These are phyloP conservation scores for Enteromius viviparus DNA, from an alignment of 2,797 vertebrate genomes.

Conservation along the genomic window DNA sequence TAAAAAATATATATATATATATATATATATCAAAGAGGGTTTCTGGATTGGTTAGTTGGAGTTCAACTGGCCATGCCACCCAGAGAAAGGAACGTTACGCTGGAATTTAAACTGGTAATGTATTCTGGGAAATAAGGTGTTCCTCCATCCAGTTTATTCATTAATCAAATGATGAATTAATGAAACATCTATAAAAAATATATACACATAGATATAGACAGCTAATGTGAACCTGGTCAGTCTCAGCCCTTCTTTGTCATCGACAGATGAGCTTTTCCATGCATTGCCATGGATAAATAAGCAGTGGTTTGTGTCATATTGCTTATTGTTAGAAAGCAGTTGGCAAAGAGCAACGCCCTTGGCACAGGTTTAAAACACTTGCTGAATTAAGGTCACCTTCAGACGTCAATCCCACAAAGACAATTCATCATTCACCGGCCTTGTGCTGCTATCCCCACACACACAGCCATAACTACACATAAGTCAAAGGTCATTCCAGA, in stretches of 20 bases:
- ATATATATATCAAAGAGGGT: too few relatives aligned
- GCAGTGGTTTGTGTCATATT: neutral
- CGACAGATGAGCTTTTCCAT: neutral
- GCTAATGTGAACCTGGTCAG: neutral
- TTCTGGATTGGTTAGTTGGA: neutral
- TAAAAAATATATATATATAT: too few relatives aligned
- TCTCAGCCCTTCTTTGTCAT: constrained; percentile 10
- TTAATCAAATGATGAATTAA: too few relatives aligned
- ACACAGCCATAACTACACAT: neutral
- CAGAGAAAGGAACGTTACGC: neutral
- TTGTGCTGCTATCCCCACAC: neutral
- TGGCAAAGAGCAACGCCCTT: neutral
- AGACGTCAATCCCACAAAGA: constrained; percentile 52
- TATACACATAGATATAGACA: neutral
- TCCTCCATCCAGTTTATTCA: neutral
- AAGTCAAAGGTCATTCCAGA: neutral
- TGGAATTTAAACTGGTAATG: neutral
- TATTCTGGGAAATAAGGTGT: neutral
- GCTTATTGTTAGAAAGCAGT: neutral
- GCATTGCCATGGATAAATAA: neutral
- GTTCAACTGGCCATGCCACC: neutral
- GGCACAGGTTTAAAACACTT: constrained; percentile 20
- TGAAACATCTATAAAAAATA: neutral
- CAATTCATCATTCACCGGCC: constrained; percentile 43
- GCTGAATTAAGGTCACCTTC: constrained; percentile 65